Evolutionary conservation across 2,888 invertebrate genomes (phyloP).

Genomic region (Drosophila borborema): DNA sequence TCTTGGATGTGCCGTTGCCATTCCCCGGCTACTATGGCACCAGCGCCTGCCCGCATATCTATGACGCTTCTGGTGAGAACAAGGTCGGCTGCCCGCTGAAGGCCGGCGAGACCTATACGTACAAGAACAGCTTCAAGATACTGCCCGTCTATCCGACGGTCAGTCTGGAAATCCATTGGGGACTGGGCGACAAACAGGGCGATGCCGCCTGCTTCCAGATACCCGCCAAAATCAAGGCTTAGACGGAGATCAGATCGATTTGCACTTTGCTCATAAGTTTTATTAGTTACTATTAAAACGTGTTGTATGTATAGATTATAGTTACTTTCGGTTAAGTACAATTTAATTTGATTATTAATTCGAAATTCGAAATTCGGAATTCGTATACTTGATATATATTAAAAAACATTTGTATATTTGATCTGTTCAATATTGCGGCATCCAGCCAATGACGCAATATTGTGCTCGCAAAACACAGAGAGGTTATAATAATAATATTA

Average conservation of each 20-base stretch:
- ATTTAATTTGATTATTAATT: constrained; percentile 31
- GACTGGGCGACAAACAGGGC: constrained; percentile 85
- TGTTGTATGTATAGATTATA: constrained; percentile 41
- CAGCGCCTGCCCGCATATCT: constrained; percentile 89
- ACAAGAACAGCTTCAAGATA: constrained; percentile 88
- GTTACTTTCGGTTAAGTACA: constrained; percentile 54
- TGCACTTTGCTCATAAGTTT: constrained; percentile 45
- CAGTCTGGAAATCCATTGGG: constrained; percentile 88
- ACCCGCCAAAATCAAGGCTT: constrained; percentile 87
- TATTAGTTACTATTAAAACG: constrained; percentile 54
- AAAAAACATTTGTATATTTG: constrained; percentile 21
- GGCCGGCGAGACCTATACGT: constrained; percentile 89
- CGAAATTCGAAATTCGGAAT: constrained; percentile 10
- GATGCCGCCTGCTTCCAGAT: constrained; percentile 89
- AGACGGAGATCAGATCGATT: constrained; percentile 17
- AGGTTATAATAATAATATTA: constrained; percentile 18
- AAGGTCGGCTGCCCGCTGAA: constrained; percentile 89
- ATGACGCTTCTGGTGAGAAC: constrained; percentile 87
- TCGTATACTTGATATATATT: constrained; percentile 13
- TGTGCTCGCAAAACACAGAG: constrained; percentile 25
- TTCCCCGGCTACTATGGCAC: constrained; percentile 91
- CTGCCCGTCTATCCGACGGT: constrained; percentile 86
- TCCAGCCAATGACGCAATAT: constrained; percentile 74
- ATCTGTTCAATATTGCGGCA: constrained; percentile 66
- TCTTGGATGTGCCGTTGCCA: constrained; percentile 89